These are phyloP conservation scores for Pantelozetes paolii DNA, from an alignment of 2,888 invertebrate genomes.

Conservation along the genomic window DNA sequence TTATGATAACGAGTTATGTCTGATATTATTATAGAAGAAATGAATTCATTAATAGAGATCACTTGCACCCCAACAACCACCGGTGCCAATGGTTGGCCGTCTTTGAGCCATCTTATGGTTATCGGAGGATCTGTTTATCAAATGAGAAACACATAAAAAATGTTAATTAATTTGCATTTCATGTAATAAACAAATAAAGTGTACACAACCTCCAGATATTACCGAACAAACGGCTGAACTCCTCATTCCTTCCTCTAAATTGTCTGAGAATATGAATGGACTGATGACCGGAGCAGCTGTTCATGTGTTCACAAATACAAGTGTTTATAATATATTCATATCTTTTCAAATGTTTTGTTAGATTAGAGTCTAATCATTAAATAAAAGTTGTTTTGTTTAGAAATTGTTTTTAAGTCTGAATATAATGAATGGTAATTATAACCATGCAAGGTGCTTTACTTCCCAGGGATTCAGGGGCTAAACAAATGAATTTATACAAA, in stretches of 20 bases:
- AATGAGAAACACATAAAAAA: not conserved
- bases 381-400: too few species aligned
- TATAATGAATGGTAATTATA: too few species aligned
- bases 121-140: slow-evolving; percentile 53
- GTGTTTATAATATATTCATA: slow-evolving; percentile 5
- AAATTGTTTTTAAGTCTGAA: too few species aligned
- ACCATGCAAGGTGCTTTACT: too few species aligned
- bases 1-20: slow-evolving; percentile 52
- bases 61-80: slow-evolving; percentile 44
- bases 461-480: too few species aligned
- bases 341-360: too few species aligned
- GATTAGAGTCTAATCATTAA: too few species aligned
- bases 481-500: too few species aligned
- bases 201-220: slow-evolving; percentile 46
- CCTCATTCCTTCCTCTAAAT: slow-evolving; percentile 48
- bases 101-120: slow-evolving; percentile 53
- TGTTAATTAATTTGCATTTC: not conserved
- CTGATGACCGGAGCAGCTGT: slow-evolving; percentile 48
- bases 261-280: slow-evolving; percentile 47
- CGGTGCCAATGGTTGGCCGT: slow-evolving; percentile 51
- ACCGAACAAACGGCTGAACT: slow-evolving; percentile 48
- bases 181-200: not conserved
- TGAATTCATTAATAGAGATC: slow-evolving; percentile 48
- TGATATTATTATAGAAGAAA: slow-evolving; percentile 51
- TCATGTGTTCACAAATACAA: not conserved